Percentiles rank a stretch among this genome's conserved stretches.
These are phyloP conservation scores for Caenorhabditis sulstoni DNA, from an alignment of 2,888 invertebrate species.

Conservation along the genomic window DNA sequence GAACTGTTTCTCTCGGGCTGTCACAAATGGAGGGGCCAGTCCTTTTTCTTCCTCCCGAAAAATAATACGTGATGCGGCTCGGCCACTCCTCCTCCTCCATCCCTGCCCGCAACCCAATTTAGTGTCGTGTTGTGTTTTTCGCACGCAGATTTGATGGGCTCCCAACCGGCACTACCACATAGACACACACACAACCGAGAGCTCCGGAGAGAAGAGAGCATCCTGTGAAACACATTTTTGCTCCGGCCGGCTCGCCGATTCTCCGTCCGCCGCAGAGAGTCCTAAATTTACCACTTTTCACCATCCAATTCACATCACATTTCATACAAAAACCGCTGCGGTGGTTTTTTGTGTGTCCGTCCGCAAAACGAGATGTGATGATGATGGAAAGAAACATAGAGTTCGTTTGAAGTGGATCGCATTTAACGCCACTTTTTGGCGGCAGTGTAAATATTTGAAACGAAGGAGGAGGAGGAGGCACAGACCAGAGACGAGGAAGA, in stretches of 20 bases:
- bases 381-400: constrained; percentile 35
- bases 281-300: background rate
- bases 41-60: constrained; percentile 7
- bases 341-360: background rate
- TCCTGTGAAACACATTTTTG: constrained; percentile 18
- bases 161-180: constrained; percentile 8
- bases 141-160: constrained; percentile 51
- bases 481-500: background rate
- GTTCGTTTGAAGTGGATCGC: constrained; percentile 58
- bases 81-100: background rate
- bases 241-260: background rate
- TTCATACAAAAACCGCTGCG: constrained; percentile 15
- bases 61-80: constrained; percentile 30
- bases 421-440: constrained; percentile 59
- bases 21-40: constrained; percentile 26
- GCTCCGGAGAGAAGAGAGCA: background rate
- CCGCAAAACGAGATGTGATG: constrained; percentile 6
- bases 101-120: constrained; percentile 29
- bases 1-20: constrained; percentile 1
- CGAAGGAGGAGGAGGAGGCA: constrained; percentile 4
- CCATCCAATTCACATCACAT: constrained; percentile 5
- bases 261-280: too few species aligned
- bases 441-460: constrained; percentile 57
- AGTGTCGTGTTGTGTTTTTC: constrained; percentile 44
- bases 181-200: constrained; percentile 6